These are phyloP conservation scores for Orius laevigatus DNA, from an alignment of 1,140 invertebrate species.

Conservation along the genomic window DNA sequence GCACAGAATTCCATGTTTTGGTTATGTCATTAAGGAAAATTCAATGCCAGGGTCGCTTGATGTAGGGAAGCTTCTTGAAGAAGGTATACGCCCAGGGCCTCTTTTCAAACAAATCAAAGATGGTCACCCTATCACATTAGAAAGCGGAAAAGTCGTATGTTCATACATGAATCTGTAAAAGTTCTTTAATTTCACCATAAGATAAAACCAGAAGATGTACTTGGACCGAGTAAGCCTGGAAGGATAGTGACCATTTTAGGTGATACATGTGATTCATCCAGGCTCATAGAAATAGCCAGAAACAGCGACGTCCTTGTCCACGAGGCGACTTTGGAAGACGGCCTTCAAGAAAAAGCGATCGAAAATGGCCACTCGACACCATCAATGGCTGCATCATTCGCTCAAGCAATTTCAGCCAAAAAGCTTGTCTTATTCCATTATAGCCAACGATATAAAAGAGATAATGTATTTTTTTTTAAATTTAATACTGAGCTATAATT, in stretches of 20 bases:
- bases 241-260: constrained; percentile 29
- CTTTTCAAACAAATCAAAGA: constrained; percentile 27
- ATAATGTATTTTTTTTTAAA: neutral
- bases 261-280: constrained; percentile 27
- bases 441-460: constrained; percentile 29
- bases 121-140: constrained; percentile 24
- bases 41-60: constrained; percentile 21
- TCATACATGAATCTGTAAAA: neutral
- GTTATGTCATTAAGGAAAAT: constrained; percentile 27
- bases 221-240: constrained; percentile 25
- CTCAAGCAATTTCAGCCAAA: constrained; percentile 24
- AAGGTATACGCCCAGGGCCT: constrained; percentile 27
- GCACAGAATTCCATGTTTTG: constrained; percentile 30
- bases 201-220: constrained; percentile 26
- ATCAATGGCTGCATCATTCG: constrained; percentile 28
- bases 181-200: constrained; percentile 9
- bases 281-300: constrained; percentile 25
- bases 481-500: neutral
- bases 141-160: constrained; percentile 23
- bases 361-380: constrained; percentile 33
- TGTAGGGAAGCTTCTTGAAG: constrained; percentile 22
- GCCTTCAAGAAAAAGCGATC: constrained; percentile 25
- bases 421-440: constrained; percentile 30
- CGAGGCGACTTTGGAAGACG: constrained; percentile 30
- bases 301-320: constrained; percentile 30